Evolutionary conservation across 2,113 vertebrate species (phyloP).

Genomic region (Macroglossus sobrinus): DNA sequence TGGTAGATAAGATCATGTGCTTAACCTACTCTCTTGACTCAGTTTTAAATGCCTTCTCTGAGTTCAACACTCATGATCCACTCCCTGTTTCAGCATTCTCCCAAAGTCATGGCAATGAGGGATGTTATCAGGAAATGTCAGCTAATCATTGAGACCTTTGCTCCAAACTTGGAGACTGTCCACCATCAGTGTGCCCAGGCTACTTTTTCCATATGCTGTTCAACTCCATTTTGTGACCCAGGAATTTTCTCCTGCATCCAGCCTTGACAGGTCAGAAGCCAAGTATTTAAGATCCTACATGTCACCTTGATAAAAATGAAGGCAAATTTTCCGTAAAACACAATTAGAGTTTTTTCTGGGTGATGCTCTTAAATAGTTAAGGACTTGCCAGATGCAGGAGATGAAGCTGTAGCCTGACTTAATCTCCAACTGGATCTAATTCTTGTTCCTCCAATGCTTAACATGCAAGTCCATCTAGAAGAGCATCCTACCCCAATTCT

Average conservation of each 20-base stretch:
- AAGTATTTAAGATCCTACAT: background rate
- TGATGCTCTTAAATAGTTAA: background rate
- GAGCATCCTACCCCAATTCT: background rate
- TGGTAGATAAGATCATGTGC: background rate
- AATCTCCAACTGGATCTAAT: background rate
- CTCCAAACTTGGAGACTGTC: background rate
- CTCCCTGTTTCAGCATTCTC: background rate
- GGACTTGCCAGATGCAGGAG: background rate
- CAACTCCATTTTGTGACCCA: background rate
- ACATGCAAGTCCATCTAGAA: background rate
- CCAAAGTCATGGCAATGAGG: background rate
- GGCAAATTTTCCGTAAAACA: background rate
- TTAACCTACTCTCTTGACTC: background rate
- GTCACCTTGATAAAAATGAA: background rate
- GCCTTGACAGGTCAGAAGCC: background rate
- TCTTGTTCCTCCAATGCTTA: background rate
- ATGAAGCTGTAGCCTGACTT: background rate
- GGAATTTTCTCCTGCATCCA: background rate
- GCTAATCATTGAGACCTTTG: background rate
- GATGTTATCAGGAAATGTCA: background rate
- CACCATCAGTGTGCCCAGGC: background rate
- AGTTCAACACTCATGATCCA: background rate
- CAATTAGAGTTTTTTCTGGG: background rate
- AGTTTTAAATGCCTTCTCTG: background rate
- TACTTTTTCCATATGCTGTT: background rate